A percentile compares a stretch with the other conserved stretches of the same genome.
Evolutionary conservation across 2,888 invertebrate species (phyloP).

Genomic region (Himalopsyche japonica): DNA sequence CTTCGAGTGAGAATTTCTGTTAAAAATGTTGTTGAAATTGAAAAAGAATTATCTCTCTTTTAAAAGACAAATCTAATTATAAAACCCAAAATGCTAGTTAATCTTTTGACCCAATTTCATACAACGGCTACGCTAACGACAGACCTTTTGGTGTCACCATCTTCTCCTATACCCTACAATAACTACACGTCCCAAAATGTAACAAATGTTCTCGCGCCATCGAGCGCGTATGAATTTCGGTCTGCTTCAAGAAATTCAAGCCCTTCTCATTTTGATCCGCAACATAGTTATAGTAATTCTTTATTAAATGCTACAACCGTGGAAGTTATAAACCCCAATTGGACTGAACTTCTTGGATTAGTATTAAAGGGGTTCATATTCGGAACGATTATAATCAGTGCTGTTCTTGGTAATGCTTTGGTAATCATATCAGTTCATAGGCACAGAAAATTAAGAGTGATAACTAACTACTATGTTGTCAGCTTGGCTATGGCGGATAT

Average conservation of each 20-base stretch:
- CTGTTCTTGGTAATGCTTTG: conserved; percentile 88
- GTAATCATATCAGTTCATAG: conserved; percentile 85
- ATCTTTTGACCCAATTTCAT: not conserved
- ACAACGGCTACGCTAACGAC: not conserved
- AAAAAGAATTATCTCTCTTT: not conserved
- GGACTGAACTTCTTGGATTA: conserved; percentile 63
- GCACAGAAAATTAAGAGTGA: conserved; percentile 79
- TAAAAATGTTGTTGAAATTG: not conserved
- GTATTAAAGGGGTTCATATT: conserved; percentile 79
- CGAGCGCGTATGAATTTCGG: not conserved
- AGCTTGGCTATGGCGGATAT: conserved; percentile 93
- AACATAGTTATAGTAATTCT: not conserved
- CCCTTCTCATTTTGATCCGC: not conserved
- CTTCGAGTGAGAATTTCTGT: not conserved
- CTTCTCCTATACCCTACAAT: not conserved
- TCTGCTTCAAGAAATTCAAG: not conserved
- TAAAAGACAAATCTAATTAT: not conserved
- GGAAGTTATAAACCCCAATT: conserved; percentile 43
- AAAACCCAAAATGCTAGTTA: not conserved
- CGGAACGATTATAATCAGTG: conserved; percentile 84
- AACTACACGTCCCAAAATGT: not conserved
- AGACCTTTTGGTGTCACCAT: not conserved
- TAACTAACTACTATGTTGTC: conserved; percentile 95
- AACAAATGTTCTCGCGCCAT: not conserved
- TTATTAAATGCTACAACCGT: conserved; percentile 10